phyloP scores from a whole-genome alignment of 1,140 invertebrate genomes.

The Drosophila sp. region DNA sequence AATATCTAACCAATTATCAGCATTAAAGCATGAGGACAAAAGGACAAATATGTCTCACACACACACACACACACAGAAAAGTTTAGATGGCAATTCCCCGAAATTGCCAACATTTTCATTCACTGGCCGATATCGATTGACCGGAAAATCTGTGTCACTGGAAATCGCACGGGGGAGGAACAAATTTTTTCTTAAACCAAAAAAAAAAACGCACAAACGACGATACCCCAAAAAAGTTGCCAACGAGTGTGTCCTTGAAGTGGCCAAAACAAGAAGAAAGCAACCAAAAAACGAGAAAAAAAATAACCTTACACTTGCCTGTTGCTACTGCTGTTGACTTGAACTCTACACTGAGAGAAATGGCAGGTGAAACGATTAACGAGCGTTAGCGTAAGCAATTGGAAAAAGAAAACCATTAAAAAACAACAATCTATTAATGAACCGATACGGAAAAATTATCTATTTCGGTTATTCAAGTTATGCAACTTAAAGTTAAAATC shows the following conservation, averaged over 20 bases:
- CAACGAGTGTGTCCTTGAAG: constrained; percentile 50
- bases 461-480: no score
- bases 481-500: no score
- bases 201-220: constrained; percentile 15
- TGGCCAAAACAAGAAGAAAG: constrained; percentile 36
- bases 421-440: no score
- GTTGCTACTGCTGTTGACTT: constrained; percentile 17
- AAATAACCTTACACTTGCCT: constrained; percentile 12
- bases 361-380: background rate
- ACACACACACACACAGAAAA: background rate
- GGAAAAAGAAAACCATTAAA: no score
- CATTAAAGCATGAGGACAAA: background rate
- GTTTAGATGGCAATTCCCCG: background rate
- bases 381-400: constrained; percentile 4
- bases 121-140: constrained; percentile 10
- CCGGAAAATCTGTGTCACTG: constrained; percentile 15
- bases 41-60: background rate
- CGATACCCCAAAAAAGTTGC: constrained; percentile 33
- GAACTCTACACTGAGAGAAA: constrained; percentile 10
- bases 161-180: background rate
- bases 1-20: background rate
- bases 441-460: no score
- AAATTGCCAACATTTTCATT: background rate
- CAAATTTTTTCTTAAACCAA: constrained; percentile 30
- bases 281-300: constrained; percentile 25